A percentile compares a stretch with the other conserved stretches of the same genome.
These are phyloP conservation scores for Penaeus indicus DNA, from an alignment of 1,140 invertebrate genomes.

Conservation along the genomic window DNA sequence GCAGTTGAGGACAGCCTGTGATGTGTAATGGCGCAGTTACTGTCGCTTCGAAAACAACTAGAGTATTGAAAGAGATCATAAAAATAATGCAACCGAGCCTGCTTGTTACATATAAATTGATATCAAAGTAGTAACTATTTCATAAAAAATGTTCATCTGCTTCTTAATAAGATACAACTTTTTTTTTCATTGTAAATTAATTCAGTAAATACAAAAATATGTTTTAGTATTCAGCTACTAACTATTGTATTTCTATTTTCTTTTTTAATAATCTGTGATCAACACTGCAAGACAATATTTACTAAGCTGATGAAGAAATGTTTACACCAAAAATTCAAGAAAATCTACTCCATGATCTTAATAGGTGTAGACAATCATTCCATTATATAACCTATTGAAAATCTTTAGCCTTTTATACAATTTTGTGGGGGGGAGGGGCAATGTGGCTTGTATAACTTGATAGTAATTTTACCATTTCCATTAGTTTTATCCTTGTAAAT, in stretches of 20 bases:
- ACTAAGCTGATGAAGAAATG: not conserved
- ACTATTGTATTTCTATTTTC: conserved; percentile 31
- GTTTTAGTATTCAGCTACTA: conserved; percentile 34
- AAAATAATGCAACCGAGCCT: conserved; percentile 33
- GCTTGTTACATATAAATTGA: conserved; percentile 38
- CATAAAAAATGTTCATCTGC: conserved; percentile 30
- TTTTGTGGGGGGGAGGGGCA: too few species aligned
- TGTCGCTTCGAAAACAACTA: not conserved
- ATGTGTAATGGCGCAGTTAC: conserved; percentile 5
- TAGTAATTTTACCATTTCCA: too few species aligned
- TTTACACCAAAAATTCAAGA: not conserved
- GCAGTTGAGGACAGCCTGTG: not conserved
- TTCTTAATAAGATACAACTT: conserved; percentile 1
- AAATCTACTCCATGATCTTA: too few species aligned
- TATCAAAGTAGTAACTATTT: conserved; percentile 21
- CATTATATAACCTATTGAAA: too few species aligned
- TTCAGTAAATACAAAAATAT: conserved; percentile 41
- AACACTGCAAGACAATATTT: conserved; percentile 4
- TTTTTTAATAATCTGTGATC: conserved; percentile 26
- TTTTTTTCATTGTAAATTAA: conserved; percentile 32
- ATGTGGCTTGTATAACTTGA: too few species aligned
- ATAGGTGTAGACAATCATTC: too few species aligned
- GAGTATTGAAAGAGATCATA: conserved; percentile 22
- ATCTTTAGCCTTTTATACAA: too few species aligned
- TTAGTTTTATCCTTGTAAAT: too few species aligned